A percentile compares a stretch with the other conserved stretches of the same genome.
Evolutionary conservation across 2,888 invertebrate genomes (phyloP).

Genomic region (Scelioninae gen. 1): DNA sequence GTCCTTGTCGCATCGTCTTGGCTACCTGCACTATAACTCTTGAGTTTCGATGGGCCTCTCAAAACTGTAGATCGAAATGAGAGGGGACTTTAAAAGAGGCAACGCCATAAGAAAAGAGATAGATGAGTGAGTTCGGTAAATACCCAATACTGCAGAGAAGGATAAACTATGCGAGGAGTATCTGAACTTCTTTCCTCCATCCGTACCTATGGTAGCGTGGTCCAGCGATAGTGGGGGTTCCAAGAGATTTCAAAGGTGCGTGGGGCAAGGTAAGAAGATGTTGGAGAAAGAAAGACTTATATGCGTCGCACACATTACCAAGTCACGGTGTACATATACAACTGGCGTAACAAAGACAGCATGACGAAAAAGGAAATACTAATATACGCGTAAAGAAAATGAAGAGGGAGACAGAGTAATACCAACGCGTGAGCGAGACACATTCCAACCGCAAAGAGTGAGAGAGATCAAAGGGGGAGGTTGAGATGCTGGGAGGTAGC

Average conservation of each 20-base stretch:
- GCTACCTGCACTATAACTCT: slow-evolving; percentile 78
- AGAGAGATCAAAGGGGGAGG: slow-evolving; percentile 82
- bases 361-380: slow-evolving; percentile 68
- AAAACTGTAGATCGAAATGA: slow-evolving; percentile 65
- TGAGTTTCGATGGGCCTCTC: slow-evolving; percentile 63
- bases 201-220: slow-evolving; percentile 62
- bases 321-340: slow-evolving; percentile 57
- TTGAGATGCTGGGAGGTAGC: slow-evolving; percentile 86
- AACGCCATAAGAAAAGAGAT: slow-evolving; percentile 3
- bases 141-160: slow-evolving; percentile 1
- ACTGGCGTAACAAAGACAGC: slow-evolving; percentile 46
- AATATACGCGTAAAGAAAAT: slow-evolving; percentile 56
- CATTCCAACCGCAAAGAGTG: slow-evolving; percentile 75
- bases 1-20: slow-evolving; percentile 69
- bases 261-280: slow-evolving; percentile 64
- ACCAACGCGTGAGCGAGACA: slow-evolving; percentile 68
- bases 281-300: slow-evolving; percentile 62
- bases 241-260: slow-evolving; percentile 68
- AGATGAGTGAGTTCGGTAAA: slow-evolving; percentile 3
- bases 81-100: slow-evolving; percentile 59
- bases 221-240: slow-evolving; percentile 62
- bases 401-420: slow-evolving; percentile 69
- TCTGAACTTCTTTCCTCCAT: slow-evolving; percentile 61
- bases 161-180: slow-evolving; percentile 45
- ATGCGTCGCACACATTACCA: slow-evolving; percentile 48